Evolutionary conservation across 2,113 vertebrate species (phyloP).

Genomic region (Lepidiolamprologus cunningtoni): DNA sequence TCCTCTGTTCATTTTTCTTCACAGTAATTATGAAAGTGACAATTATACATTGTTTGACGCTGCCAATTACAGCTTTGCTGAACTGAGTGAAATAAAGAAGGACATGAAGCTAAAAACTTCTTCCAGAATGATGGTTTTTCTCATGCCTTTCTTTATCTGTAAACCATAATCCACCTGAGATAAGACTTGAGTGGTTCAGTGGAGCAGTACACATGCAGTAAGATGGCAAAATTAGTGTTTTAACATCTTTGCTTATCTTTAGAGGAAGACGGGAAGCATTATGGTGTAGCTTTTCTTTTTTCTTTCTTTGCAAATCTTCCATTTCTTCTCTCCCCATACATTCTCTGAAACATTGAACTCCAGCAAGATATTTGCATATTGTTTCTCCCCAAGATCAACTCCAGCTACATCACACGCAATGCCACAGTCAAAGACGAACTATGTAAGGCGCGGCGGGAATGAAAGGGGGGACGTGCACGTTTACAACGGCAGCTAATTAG

Average conservation of each 20-base stretch:
- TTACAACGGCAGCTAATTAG: conserved; percentile 31
- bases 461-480: neutral
- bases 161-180: conserved; percentile 7
- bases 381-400: conserved; percentile 2
- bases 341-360: conserved; percentile 23
- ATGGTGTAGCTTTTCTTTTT: neutral
- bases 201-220: neutral
- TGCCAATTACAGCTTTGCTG: neutral
- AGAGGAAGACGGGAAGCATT: neutral
- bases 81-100: neutral
- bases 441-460: neutral
- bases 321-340: neutral
- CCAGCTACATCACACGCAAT: neutral
- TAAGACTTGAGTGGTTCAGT: neutral
- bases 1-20: neutral
- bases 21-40: neutral
- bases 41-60: neutral
- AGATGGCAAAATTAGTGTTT: neutral
- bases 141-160: neutral
- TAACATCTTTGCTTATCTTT: conserved; percentile 12
- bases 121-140: neutral
- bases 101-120: neutral
- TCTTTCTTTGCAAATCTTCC: neutral
- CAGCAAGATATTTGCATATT: neutral
- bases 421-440: neutral